Conservation (phyloP, 2,113 vertebrate genomes). For the Rafetus swinhoei region DNA sequence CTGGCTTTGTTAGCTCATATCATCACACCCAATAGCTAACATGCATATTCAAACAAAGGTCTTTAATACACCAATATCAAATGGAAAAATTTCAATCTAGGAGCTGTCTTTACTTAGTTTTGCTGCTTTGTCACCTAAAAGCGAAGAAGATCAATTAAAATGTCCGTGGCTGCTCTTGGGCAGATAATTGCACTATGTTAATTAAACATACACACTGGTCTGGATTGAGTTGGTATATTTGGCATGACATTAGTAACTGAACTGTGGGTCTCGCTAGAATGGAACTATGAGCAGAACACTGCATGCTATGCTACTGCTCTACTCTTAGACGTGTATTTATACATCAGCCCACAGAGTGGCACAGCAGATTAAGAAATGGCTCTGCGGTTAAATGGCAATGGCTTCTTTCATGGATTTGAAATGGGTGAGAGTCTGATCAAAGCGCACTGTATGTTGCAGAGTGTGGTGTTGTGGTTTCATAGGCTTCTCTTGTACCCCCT, state of each 20-base stretch:
- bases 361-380: slow-evolving; percentile 36
- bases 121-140: neutral
- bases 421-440: neutral
- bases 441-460: fast-evolving
- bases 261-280: neutral
- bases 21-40: neutral
- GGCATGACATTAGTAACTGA: neutral
- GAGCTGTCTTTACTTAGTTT: neutral
- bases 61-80: neutral
- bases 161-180: neutral
- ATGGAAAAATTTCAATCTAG: neutral
- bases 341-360: slow-evolving; percentile 16
- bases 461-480: neutral
- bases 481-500: neutral
- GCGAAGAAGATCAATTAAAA: neutral
- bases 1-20: neutral
- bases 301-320: fast-evolving
- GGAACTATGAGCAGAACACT: fast-evolving
- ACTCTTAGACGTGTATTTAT: slow-evolving; percentile 7
- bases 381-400: fast-evolving
- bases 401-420: neutral
- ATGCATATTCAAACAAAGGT: neutral
- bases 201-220: neutral
- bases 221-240: neutral
- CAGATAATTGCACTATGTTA: neutral